Evolutionary conservation across 2,888 invertebrate species (phyloP), one percentile per base, ranked within the genome.

Genomic region (Ecliptopera silaceata): DNA sequence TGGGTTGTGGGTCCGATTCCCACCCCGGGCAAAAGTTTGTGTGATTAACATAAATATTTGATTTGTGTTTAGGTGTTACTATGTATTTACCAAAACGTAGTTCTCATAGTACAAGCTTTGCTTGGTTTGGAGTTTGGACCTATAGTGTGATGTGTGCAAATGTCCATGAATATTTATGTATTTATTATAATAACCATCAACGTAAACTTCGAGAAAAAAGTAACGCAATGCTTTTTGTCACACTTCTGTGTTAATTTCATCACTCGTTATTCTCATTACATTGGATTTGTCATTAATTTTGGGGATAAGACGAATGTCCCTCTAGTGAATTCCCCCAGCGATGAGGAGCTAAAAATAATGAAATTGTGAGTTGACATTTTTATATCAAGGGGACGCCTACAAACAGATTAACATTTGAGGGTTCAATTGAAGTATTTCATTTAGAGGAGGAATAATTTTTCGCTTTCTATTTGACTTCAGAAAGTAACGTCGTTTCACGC

Each of bases 141-240:
- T n/a, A n/a, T n/a, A n/a, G n/a, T n/a, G n/a, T n/a, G n/a, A n/a
- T n/a, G n/a, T n/a, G n/a, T n/a, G n/a, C n/a, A n/a, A n/a, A n/a
- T n/a, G n/a, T n/a, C n/a, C n/a, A n/a, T n/a, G n/a, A n/a, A n/a
- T n/a, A n/a, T n/a, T n/a, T n/a, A n/a, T n/a, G n/a, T n/a, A n/a
- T n/a, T n/a, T n/a, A n/a, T n/a, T n/a, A n/a, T n/a, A 63, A 63
- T 64, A 56, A 62, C 58, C 58, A 64, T 63, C 58, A 61, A 48
- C 49, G 50, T 57, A 52, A 55, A 47, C 52, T 17, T 38, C 38
- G 38, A 58, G 38, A 42, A 48, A 55, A 47, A 53, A 32, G 56
- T 61, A 52, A 68, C 69, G 64, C 69, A 67, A 62, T 65, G 44
- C n/a, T 49, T 53, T 54, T 52, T 49, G 34, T 34, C 36, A 36